Evolutionary conservation across 2,113 vertebrate species (phyloP), one percentile per base, ranked within the genome.

Genomic region (Rostratula benghalensis): DNA sequence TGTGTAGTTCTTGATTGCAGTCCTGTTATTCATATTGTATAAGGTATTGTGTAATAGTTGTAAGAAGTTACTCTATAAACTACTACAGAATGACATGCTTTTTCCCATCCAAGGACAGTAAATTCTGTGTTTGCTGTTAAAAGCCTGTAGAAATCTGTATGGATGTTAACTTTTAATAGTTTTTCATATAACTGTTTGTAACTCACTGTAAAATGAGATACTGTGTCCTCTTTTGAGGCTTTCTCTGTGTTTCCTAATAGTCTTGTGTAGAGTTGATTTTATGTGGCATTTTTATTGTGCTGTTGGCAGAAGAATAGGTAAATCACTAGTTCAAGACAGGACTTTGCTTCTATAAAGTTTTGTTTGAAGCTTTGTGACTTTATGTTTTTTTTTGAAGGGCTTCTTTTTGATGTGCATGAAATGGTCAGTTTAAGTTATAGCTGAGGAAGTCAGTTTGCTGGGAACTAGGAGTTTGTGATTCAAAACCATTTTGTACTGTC

Each of bases 391-490:
- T 83, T 65, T 33, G 46, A 82, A 83, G 74, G 81, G 50, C 57
- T 71, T 73, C 60, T 48, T 82, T 61, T 68, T 76, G 70, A 13
- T 81, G 80, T 30, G 67, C n/a, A 22, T 71, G 90, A 75, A 71
- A 22, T 41, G 90, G 6, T 83, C 11, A 24, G 22, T 73, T 77
- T 18, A 83, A 83, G 63, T 30, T 83, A 63, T 2, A 74, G 76
- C 56, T 84, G 83, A 95, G 84, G 89, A 77, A 27, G 70, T 77
- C 75, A 76, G 21, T 69, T 90, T 80, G 63, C 67, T 94, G 95
- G 84, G 22, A 61, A 8, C 17, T 60, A 41, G 39, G 87, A 86
- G 39, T 78, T 88, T 37, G 77, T 37, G 77, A 64, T 39, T 69
- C 80, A 41, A 81, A 30, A 20, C 45, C 50, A 0, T 89, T 90